Percentiles rank a stretch among this genome's conserved stretches.
These are phyloP conservation scores for Virgularia gustaviana DNA, from an alignment of 92 coral and sea anemone genomes.

Conservation along the genomic window DNA sequence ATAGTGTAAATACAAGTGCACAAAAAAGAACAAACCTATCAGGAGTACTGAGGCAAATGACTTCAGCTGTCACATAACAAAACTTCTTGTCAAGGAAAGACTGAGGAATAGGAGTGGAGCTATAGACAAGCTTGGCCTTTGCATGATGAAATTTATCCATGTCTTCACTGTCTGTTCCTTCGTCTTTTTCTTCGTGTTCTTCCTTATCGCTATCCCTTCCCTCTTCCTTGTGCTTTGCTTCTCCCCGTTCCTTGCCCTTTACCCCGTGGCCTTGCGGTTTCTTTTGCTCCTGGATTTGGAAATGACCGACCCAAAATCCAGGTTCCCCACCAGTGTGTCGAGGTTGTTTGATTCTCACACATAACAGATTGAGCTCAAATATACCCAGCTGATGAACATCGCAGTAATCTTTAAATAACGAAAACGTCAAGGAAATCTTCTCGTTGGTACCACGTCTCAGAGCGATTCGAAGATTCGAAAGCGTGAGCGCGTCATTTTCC, in stretches of 20 bases:
- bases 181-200: not conserved
- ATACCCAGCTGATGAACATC: not conserved
- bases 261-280: too few species aligned
- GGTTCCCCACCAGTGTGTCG: not conserved
- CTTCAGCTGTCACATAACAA: constrained; percentile 12
- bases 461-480: constrained; percentile 41
- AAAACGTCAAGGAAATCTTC: not conserved
- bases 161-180: not conserved
- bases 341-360: constrained; percentile 18
- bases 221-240: too few species aligned
- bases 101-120: not conserved
- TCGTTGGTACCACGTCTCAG: not conserved
- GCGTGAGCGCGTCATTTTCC: constrained; percentile 63
- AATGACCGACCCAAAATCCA: constrained; percentile 35
- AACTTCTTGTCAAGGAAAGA: not conserved
- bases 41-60: constrained; percentile 24
- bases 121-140: not conserved
- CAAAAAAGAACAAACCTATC: too few species aligned
- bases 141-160: too few species aligned
- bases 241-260: too few species aligned
- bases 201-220: too few species aligned
- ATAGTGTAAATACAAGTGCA: too few species aligned
- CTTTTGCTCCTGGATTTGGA: not conserved
- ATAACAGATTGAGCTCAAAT: constrained; percentile 4
- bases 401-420: not conserved